phyloP scores from a whole-genome alignment of 2,113 vertebrate species.

The Xyliphius kryptos region DNA sequence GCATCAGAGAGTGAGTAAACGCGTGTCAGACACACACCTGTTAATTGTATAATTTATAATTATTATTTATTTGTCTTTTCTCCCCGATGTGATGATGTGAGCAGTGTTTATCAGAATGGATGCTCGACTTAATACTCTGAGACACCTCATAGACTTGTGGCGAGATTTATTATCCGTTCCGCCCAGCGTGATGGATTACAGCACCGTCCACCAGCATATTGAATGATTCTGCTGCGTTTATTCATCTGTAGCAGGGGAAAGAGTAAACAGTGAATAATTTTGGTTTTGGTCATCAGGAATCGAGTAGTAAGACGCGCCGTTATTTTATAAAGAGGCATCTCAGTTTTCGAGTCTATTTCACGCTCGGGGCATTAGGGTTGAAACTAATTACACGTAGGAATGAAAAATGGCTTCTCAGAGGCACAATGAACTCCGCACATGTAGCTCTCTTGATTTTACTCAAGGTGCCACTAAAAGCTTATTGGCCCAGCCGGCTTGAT shows the following conservation, averaged over 20 bases:
- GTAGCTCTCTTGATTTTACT: conserved; percentile 12
- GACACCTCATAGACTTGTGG: conserved; percentile 5
- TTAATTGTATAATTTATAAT: too few species aligned
- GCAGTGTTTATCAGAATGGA: conserved; percentile 9
- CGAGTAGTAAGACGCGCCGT: too few species aligned
- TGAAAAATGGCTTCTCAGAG: conserved; percentile 15
- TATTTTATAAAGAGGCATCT: too few species aligned
- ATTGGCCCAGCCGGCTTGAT: neutral
- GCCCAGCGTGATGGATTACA: conserved; percentile 3
- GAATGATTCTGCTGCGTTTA: conserved; percentile 10
- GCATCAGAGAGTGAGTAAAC: too few species aligned
- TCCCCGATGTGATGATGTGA: too few species aligned
- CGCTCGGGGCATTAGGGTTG: conserved; percentile 12
- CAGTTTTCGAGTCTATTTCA: conserved; percentile 22
- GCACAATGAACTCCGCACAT: conserved; percentile 3
- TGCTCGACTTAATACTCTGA: conserved; percentile 1
- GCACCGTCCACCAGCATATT: neutral
- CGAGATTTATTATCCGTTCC: conserved; percentile 3
- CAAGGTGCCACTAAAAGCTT: conserved; percentile 9
- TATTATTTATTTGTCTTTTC: too few species aligned
- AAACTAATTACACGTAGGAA: conserved; percentile 28
- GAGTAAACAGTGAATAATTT: conserved; percentile 11
- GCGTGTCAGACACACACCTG: neutral
- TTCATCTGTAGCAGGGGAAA: conserved; percentile 7
- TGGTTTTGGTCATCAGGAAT: too few species aligned